phyloP scores from a whole-genome alignment of 2,888 invertebrate species.

The Thecocarcelia acutangulata region DNA sequence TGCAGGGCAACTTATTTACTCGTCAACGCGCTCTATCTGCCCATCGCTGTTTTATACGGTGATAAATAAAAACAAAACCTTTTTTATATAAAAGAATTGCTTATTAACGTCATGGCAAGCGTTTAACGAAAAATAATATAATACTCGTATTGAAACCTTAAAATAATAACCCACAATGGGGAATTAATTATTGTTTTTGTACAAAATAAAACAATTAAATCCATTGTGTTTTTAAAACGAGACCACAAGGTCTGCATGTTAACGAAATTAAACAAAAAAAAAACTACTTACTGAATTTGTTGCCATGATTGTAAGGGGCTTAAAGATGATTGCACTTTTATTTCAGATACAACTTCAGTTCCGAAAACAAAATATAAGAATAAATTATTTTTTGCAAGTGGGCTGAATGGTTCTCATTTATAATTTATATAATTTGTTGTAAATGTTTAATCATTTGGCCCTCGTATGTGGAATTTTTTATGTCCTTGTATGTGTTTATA shows the following conservation, averaged over 20 bases:
- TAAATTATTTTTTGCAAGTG: no score
- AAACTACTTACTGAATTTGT: no score
- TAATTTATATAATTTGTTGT: no score
- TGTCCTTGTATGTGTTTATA: neutral
- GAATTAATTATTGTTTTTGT: constrained; percentile 39
- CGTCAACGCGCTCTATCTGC: no score
- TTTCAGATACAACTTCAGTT: no score
- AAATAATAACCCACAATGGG: constrained; percentile 10
- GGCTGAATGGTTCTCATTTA: no score
- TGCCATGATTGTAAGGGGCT: no score
- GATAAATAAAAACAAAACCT: constrained; percentile 18
- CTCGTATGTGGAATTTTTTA: constrained; percentile 15
- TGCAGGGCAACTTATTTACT: no score
- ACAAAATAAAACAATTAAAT: neutral
- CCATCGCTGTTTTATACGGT: no score
- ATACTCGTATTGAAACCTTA: neutral
- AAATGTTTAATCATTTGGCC: neutral
- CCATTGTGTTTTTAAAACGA: neutral
- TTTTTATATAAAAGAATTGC: neutral
- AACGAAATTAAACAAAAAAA: no score
- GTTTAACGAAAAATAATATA: neutral
- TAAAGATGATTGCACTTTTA: no score
- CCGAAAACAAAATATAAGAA: no score
- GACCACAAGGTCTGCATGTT: neutral
- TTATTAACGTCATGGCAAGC: constrained; percentile 3